phyloP scores from a whole-genome alignment of 2,888 invertebrate genomes.

The Synergus laeviventris region DNA sequence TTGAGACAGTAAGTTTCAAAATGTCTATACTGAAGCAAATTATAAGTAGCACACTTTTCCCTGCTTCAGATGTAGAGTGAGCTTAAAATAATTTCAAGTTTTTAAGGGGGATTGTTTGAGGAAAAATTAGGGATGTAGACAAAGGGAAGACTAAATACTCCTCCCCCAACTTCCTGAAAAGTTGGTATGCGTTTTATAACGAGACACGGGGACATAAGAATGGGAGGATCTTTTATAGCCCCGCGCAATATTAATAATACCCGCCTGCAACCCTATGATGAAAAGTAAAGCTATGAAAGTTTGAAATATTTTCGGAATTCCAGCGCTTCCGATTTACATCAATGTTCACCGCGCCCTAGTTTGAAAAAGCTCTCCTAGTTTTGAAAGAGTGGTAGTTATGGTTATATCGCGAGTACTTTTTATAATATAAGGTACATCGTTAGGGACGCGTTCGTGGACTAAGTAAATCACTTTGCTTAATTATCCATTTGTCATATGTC shows the following conservation, averaged over 20 bases:
- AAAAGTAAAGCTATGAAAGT: constrained; percentile 32
- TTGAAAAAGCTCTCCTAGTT: neutral
- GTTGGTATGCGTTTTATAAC: neutral
- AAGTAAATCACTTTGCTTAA: constrained; percentile 31
- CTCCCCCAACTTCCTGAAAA: neutral
- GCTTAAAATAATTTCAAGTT: constrained; percentile 3
- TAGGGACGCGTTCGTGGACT: neutral
- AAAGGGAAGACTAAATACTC: neutral
- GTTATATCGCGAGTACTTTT: constrained; percentile 9
- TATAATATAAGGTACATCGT: neutral
- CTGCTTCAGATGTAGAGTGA: neutral
- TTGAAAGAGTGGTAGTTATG: constrained; percentile 10
- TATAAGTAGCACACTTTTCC: too few species aligned
- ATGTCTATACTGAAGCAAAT: too few species aligned
- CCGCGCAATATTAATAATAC: neutral
- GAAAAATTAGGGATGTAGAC: neutral
- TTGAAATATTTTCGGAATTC: constrained; percentile 56
- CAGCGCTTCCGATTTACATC: constrained; percentile 42
- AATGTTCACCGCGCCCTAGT: neutral
- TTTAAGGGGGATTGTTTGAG: neutral
- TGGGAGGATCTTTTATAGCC: neutral
- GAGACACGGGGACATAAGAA: neutral
- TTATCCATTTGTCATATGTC: constrained; percentile 19
- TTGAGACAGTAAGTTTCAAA: neutral
- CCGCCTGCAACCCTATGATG: neutral